A percentile compares a stretch with the other conserved stretches of the same genome.
phyloP scores from a whole-genome alignment of 2,113 vertebrate genomes.

The Lycocorax pyrrhopterus region DNA sequence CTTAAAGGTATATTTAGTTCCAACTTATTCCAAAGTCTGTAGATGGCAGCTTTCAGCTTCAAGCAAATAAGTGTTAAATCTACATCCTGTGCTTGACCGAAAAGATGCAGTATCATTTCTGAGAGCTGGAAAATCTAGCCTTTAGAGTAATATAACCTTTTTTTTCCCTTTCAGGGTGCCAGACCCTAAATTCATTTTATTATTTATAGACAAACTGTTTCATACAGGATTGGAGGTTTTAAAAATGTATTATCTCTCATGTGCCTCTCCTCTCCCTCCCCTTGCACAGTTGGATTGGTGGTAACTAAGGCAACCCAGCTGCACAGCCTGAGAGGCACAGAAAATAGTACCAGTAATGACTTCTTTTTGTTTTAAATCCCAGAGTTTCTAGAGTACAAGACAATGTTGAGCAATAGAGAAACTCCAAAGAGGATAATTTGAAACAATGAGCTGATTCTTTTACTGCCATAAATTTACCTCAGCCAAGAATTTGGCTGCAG shows the following conservation, averaged over 20 bases:
- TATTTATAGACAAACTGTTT: slow-evolving; percentile 49
- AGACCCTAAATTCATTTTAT: slow-evolving; percentile 32
- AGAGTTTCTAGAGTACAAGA: slow-evolving; percentile 48
- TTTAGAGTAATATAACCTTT: not conserved
- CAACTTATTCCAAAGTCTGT: not conserved
- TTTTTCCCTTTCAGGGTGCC: not conserved
- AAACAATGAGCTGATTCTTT: slow-evolving; percentile 52
- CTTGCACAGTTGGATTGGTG: slow-evolving; percentile 44
- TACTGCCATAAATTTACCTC: slow-evolving; percentile 34
- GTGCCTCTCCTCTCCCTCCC: slow-evolving; percentile 38
- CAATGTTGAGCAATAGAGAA: slow-evolving; percentile 39
- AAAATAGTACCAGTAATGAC: slow-evolving; percentile 55
- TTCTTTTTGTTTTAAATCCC: slow-evolving; percentile 45
- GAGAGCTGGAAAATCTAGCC: not conserved
- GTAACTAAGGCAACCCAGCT: slow-evolving; percentile 66
- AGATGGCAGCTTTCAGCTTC: not conserved
- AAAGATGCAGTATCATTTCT: not conserved
- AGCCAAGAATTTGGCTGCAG: not conserved
- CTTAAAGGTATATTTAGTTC: not conserved
- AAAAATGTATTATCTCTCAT: slow-evolving; percentile 49
- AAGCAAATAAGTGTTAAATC: not conserved
- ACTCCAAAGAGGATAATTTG: slow-evolving; percentile 48
- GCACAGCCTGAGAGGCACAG: slow-evolving; percentile 50
- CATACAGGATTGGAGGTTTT: slow-evolving; percentile 21
- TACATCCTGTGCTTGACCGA: not conserved